A percentile compares a stretch with the other conserved stretches of the same genome.
These are phyloP conservation scores for Drosophila sp. DNA, from an alignment of 1,140 invertebrate species.

Conservation along the genomic window DNA sequence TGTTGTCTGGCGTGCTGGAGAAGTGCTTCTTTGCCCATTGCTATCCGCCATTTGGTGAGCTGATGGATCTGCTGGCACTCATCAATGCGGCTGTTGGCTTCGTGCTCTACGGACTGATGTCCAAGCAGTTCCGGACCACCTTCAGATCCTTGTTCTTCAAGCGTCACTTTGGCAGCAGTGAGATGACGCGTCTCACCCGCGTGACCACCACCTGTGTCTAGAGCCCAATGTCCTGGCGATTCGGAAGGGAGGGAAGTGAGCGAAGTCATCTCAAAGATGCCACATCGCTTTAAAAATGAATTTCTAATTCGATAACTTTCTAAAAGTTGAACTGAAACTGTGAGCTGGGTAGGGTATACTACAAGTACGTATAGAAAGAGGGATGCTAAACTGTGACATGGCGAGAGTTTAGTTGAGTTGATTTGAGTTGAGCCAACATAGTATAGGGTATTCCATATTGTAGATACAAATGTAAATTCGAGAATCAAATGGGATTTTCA, in stretches of 20 bases:
- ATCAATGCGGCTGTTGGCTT: conserved; percentile 97
- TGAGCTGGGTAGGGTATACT: conserved; percentile 44
- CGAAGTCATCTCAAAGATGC: conserved; percentile 45
- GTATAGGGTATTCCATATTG: conserved; percentile 44
- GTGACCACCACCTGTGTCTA: conserved; percentile 86
- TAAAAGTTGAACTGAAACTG: conserved; percentile 69
- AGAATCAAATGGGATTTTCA: conserved; percentile 28
- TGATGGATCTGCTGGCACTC: conserved; percentile 96
- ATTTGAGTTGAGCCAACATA: conserved; percentile 33
- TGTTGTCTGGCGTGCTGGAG: conserved; percentile 90
- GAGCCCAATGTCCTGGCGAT: neutral
- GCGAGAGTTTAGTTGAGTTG: conserved; percentile 18
- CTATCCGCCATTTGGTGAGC: conserved; percentile 92
- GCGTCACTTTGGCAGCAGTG: conserved; percentile 84
- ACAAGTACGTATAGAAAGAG: conserved; percentile 1
- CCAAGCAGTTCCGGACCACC: conserved; percentile 94
- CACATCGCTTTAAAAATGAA: conserved; percentile 21
- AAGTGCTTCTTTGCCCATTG: conserved; percentile 90
- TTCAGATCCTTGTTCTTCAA: conserved; percentile 91
- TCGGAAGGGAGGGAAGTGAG: neutral
- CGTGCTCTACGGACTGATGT: conserved; percentile 97
- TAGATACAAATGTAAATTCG: conserved; percentile 10
- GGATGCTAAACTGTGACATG: conserved; percentile 5
- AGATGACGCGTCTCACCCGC: conserved; percentile 85
- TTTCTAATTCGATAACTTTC: conserved; percentile 67